Percentiles rank a stretch among this genome's conserved stretches.
Evolutionary conservation across 2,113 vertebrate genomes (phyloP).

Genomic region (Larimichthys polyactis): DNA sequence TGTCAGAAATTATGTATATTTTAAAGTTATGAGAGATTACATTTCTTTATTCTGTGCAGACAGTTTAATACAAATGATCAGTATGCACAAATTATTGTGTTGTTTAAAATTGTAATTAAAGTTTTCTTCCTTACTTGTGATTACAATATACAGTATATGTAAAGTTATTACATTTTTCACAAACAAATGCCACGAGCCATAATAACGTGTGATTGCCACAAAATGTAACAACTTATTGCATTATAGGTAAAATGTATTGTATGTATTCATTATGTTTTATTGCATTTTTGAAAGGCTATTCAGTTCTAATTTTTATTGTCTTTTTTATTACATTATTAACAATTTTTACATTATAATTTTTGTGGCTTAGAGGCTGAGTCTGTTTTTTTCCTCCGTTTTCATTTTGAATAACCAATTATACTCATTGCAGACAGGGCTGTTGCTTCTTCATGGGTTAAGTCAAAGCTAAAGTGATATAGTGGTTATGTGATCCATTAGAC

Average conservation of each 20-base stretch:
- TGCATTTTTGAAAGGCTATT: background rate
- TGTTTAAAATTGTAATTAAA: background rate
- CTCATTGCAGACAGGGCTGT: constrained; percentile 18
- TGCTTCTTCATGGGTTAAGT: constrained; percentile 30
- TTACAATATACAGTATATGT: background rate
- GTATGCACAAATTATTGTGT: background rate
- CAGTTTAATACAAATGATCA: background rate
- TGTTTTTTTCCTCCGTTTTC: too few relatives aligned
- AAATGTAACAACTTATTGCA: background rate
- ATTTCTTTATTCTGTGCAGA: background rate
- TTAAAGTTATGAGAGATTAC: background rate
- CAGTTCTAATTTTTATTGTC: background rate
- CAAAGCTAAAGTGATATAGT: constrained; percentile 37
- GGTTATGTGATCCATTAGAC: constrained; percentile 61
- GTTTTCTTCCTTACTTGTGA: background rate
- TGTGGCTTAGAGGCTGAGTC: too few relatives aligned
- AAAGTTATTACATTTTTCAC: background rate
- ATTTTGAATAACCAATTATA: constrained; percentile 19
- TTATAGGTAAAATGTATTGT: background rate
- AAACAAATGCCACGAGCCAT: background rate
- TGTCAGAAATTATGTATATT: background rate
- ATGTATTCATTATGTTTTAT: background rate
- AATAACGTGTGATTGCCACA: background rate
- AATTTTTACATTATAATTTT: background rate
- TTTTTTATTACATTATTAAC: constrained; percentile 2